These are phyloP conservation scores for Paratilapia polleni DNA, from an alignment of 2,113 vertebrate genomes.

Conservation along the genomic window DNA sequence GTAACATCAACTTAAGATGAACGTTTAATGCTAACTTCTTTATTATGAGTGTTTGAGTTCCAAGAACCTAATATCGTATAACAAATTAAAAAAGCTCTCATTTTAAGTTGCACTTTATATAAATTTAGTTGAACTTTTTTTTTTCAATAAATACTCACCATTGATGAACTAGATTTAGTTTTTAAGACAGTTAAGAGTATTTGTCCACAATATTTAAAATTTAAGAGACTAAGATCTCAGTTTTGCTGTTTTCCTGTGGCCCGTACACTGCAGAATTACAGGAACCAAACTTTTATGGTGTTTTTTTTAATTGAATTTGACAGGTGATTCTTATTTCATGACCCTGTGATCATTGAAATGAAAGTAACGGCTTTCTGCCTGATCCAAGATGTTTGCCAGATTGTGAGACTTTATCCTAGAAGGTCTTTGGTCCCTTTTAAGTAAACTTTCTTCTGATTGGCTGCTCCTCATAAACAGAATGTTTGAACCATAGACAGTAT, in stretches of 20 bases:
- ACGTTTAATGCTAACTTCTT: not conserved
- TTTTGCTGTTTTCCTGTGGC: not conserved
- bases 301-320: too few species aligned
- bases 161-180: too few species aligned
- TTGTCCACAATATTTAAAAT: not conserved
- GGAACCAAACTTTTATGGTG: not conserved
- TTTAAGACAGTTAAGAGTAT: not conserved
- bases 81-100: not conserved
- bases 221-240: too few species aligned
- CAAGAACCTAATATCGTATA: not conserved
- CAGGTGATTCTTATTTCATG: not conserved
- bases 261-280: not conserved
- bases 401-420: conserved; percentile 3
- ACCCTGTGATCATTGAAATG: not conserved
- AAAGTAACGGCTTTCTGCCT: not conserved
- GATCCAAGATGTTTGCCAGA: not conserved
- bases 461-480: not conserved
- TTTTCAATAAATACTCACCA: too few species aligned
- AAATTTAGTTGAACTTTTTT: too few species aligned
- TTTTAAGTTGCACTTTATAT: not conserved
- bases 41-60: not conserved
- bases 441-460: not conserved
- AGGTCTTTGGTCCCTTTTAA: too few species aligned
- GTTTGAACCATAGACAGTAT: not conserved
- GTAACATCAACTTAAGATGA: not conserved